Base-by-base conservation (phyloP, 2,113 vertebrate species). In the Neolamprologus variostigma region DNA sequence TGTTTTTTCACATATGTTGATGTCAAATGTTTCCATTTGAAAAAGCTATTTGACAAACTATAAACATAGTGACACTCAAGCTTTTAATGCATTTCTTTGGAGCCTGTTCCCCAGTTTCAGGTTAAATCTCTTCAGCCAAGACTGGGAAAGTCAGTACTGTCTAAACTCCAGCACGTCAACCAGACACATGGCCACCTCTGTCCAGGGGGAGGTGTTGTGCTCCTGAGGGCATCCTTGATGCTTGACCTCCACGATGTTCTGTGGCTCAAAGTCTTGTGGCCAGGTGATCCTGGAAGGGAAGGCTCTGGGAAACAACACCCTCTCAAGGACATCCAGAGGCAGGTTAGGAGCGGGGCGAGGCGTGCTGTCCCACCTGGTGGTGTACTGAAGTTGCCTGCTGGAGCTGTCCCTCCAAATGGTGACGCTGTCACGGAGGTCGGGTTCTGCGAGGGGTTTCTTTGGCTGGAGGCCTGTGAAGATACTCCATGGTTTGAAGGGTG, bases 141-240 rank as follows among this genome's bases (percentile, higher is more conserved):
- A 19, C 17, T 16, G n/a, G 3, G 9, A 51, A 8, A n/a, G 21
- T 94, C 89, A 95, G 91, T 92, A 94, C 76, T 92, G 94, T 68
- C 94, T 93, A 5, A 89, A 86, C 66, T 94, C 82, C 76, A 96
- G 91, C 26, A 86, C 90, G 19, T 96, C 95, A 17, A 80, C 87
- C 85, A 96, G 92, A 83, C 96, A 95, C 95, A 96, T 95, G 42
- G 93, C 93, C 89, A 96, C 92, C 86, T 97, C 95, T 2, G 95
- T 96, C 94, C 95, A 95, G 17, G 93, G 92, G 31, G 91, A 93
- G 76, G 79, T n/a, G 57, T 68, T 82, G 26, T 11, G 23, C n/a
- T 81, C 80, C 68, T 54, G 51, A 45, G 79, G 55, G 28, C 80
- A 5, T 51, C 92, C 55, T 47, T 54, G 37, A 40, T 61, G 92